These are phyloP conservation scores for Drosophila sulfurigaster DNA, from an alignment of 1,140 invertebrate species.

Conservation along the genomic window DNA sequence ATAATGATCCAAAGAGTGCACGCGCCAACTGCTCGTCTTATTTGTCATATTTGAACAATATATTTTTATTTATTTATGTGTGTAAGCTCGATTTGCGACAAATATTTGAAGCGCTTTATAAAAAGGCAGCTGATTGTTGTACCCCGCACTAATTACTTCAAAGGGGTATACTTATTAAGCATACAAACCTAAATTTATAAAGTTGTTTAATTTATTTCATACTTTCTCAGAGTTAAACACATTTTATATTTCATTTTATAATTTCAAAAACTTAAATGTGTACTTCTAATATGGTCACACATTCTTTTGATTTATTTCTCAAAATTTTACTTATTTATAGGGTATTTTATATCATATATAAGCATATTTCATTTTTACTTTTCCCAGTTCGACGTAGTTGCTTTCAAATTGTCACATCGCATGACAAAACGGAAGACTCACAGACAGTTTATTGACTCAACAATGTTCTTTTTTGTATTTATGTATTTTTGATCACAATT, in stretches of 20 bases:
- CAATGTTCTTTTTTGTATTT: constrained; percentile 51
- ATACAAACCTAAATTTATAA: too few relatives aligned
- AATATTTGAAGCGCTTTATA: constrained; percentile 29
- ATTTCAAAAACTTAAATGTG: too few relatives aligned
- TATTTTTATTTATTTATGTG: constrained; percentile 35
- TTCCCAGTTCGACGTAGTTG: constrained; percentile 7
- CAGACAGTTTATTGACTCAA: constrained; percentile 69
- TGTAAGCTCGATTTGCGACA: constrained; percentile 16
- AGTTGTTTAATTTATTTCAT: neutral
- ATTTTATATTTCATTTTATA: too few relatives aligned
- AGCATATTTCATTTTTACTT: neutral
- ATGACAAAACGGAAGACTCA: constrained; percentile 40
- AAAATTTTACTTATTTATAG: constrained; percentile 1
- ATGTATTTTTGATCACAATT: constrained; percentile 57
- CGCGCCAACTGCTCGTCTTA: constrained; percentile 55
- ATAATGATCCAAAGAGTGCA: constrained; percentile 43
- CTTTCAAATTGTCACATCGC: constrained; percentile 42
- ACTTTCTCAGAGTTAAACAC: too few relatives aligned
- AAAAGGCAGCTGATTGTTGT: constrained; percentile 10
- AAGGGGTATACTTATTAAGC: neutral
- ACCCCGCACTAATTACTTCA: neutral
- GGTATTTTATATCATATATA: constrained; percentile 8
- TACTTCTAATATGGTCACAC: neutral
- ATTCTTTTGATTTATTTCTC: neutral
- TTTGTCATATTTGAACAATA: constrained; percentile 57